Evolutionary conservation across 2,888 invertebrate genomes (phyloP), one percentile per base, ranked within the genome.

Genomic region (Neria commutata): DNA sequence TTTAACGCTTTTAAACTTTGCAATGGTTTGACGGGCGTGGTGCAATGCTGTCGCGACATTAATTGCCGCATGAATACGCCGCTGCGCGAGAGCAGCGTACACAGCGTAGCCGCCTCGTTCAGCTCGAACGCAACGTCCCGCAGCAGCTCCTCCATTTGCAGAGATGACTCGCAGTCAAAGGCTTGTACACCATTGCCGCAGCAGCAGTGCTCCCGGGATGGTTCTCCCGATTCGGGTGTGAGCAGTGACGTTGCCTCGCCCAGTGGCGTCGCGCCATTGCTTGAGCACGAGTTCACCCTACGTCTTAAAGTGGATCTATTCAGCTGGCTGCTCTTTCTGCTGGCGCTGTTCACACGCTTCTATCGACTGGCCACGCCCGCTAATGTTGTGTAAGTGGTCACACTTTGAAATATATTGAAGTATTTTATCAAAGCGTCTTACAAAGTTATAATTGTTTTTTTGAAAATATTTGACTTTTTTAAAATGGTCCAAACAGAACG

Each of bases 341-440:
- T 89, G 65, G 91, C 91, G 45, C 81, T 95, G 55, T 79, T 84
- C 19, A 92, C 94, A 24, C 86, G 97, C 68, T 86, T 96, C 74
- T 94, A 94, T 82, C 88, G 88, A 73, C 83, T 97, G 46, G 89
- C 91, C 66, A 88, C 92, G 75, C 97, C 97, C 1, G 86, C 86
- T 64, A 89, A 91, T 83, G 91, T 97, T 74, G 96, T 97, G 95
- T 96, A 86, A 89, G 94, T 88, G 54, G 42, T 14, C 6, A 29
- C 11, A 29, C 5, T 29, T 8, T 29, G 5, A 5, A 8, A 29
- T 8, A 29, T 29, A 29, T 29, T 29, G n/a, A n/a, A n/a, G n/a
- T n/a, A n/a, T n/a, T n/a, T n/a, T n/a, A n/a, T n/a, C n/a, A n/a
- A n/a, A n/a, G n/a, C n/a, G n/a, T n/a, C n/a, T n/a, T n/a, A n/a